Base-by-base conservation (phyloP, 2,888 invertebrate genomes). In the Chelonus formosanus region DNA sequence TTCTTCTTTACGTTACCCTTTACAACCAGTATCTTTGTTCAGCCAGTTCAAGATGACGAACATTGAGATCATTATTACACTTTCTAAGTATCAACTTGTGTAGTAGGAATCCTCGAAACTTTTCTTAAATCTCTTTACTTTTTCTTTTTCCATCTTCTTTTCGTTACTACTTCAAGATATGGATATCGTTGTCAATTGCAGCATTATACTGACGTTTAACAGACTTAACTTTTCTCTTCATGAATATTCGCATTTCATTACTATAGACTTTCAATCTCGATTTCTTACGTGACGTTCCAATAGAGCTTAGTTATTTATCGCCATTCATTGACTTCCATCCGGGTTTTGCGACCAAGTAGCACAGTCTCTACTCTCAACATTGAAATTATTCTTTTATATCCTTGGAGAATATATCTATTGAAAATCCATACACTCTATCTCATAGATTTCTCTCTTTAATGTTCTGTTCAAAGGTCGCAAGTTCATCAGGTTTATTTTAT, bases 1-100 rank as follows among this genome's bases (percentile, higher is more conserved):
- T 44, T 53, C 50, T 20, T 48, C 47, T 63, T 59, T 44, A 54
- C 5, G 20, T 8, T 32, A 32, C 32, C 47, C 58, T 60, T 61
- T 10, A 50, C 50, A 43, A 55, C 61, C 32, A 40, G 34, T 57
- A 56, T 45, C 57, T 52, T 36, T 3, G 57, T 57, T 45, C 32
- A 8, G 32, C 52, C 43, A 45, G 5, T 47, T 32, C 40, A 10
- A 57, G 52, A 67, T 62, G 66, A 67, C 67, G 67, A 67, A 58
- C 62, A 67, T 67, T 67, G 67, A 67, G 67, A 67, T 67, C 67
- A 67, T 67, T 67, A 67, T 67, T 67, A 67, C 62, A 57, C 57
- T 57, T 34, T 45, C 44, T 34, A 58, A 40, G 40, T 40, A 2
- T 40, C 40, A 40, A 40, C 40, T 40, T 3, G 40, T 52, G 34